phyloP scores from a whole-genome alignment of 2,113 vertebrate genomes.

The Antidorcas marsupialis region DNA sequence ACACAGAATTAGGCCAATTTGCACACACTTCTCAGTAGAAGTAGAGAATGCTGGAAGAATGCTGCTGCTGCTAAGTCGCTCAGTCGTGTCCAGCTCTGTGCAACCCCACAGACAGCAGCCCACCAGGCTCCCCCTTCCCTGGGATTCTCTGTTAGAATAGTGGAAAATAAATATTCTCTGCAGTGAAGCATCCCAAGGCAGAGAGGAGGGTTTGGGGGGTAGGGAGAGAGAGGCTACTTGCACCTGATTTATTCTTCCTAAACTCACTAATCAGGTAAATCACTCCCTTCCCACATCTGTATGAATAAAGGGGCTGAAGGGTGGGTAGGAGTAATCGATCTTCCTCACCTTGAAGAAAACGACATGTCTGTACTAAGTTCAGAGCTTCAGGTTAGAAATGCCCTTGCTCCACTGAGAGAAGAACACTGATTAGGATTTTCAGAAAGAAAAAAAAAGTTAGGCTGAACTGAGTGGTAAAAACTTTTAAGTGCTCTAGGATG shows the following conservation, averaged over 20 bases:
- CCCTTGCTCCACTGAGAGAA: not conserved
- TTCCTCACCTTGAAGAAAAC: not conserved
- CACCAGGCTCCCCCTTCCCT: too few relatives aligned
- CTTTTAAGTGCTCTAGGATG: not conserved
- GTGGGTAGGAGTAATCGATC: not conserved
- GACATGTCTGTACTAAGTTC: not conserved
- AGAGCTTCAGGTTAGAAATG: not conserved
- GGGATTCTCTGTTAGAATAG: not conserved
- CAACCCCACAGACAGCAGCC: too few relatives aligned
- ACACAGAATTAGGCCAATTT: not conserved
- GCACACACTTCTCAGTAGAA: not conserved
- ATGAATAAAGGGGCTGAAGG: not conserved
- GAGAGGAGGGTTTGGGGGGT: not conserved
- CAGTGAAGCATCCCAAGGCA: not conserved
- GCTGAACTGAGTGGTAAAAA: not conserved
- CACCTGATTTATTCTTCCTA: not conserved
- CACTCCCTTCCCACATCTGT: not conserved
- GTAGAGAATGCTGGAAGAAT: not conserved
- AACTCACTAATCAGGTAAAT: not conserved
- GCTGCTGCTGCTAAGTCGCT: too few relatives aligned
- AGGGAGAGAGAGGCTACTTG: not conserved
- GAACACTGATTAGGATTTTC: not conserved
- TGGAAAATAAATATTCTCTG: not conserved
- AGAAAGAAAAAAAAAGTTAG: not conserved
- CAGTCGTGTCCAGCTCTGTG: too few relatives aligned